Base-by-base conservation (phyloP, 2,113 vertebrate genomes). In the Elanus axillaris region DNA sequence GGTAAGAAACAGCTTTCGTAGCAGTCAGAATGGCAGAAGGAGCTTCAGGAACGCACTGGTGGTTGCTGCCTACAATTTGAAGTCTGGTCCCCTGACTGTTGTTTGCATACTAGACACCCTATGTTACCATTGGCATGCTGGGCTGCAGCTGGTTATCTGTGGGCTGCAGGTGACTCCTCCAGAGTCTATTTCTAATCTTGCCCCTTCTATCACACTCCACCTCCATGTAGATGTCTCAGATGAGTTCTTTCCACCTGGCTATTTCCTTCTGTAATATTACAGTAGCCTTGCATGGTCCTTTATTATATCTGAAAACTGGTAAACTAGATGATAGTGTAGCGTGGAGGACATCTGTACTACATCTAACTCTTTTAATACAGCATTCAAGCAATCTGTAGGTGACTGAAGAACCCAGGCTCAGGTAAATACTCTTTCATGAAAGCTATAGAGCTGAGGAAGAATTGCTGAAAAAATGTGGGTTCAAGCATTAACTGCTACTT, bases 21-120 rank as follows among this genome's bases (percentile, higher is more conserved):
- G 53, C 19, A n/a, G 19, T n/a, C 19, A 52, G 27, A 77, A 42
- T 4, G 23, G 31, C 27, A 81, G 68, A 38, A 75, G n/a, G 23
- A 56, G 36, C 58, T 88, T 34, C 40, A 67, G 63, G 42, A 80
- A 29, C 3, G 5, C 11, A 23, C 16, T 45, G 48, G 34, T 53
- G 27, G 62, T 88, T 1, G 0, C 59, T 72, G 40, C 32, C 63
- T 67, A 1, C 7, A 5, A 0, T 60, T 43, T 71, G 23, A 43
- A 40, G 29, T 40, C 38, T n/a, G 32, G 78, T 67, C 9, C 31
- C 6, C 7, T 50, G 45, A 10, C 25, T 79, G 26, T 43, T 69
- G 16, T 66, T 88, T 67, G 32, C 32, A 7, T 43, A 23, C 19
- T 48, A 27, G 38, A 48, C 16, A n/a, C 34, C 18, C 20, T 16